A percentile compares a stretch with the other conserved stretches of the same genome.
These are phyloP conservation scores for Meriones psammophilus DNA, from an alignment of 2,797 vertebrate genomes.

Conservation along the genomic window DNA sequence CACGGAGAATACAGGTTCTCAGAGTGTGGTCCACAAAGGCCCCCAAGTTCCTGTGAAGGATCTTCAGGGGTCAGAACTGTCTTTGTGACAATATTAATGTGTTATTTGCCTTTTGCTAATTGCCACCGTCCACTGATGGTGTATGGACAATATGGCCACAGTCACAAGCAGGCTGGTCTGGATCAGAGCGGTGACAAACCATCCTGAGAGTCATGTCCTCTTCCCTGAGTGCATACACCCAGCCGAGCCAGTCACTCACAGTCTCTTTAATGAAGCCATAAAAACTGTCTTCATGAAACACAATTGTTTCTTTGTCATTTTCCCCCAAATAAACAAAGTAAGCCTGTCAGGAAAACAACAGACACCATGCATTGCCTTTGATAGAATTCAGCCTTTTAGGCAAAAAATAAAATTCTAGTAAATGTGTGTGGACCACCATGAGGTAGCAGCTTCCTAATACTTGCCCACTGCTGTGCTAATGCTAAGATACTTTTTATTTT, in stretches of 20 bases:
- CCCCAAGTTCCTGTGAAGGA: not conserved
- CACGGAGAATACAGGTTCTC: not conserved
- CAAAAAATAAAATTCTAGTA: constrained; percentile 64
- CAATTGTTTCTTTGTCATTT: constrained; percentile 64
- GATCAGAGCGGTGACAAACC: constrained; percentile 5
- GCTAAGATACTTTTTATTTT: constrained; percentile 45
- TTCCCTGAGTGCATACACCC: not conserved
- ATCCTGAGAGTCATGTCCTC: not conserved
- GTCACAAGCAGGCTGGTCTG: not conserved
- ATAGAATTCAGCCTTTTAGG: constrained; percentile 67
- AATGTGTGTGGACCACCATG: not conserved
- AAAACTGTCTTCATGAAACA: constrained; percentile 25
- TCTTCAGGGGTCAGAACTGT: constrained; percentile 26
- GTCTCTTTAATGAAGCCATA: constrained; percentile 40
- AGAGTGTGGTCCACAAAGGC: not conserved
- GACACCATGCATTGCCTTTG: constrained; percentile 12
- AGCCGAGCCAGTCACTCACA: not conserved
- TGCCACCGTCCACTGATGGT: not conserved
- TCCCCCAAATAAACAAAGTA: constrained; percentile 60
- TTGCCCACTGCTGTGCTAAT: constrained; percentile 46
- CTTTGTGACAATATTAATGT: not conserved
- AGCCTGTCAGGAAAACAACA: constrained; percentile 54
- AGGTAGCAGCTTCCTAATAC: constrained; percentile 49
- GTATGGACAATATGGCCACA: not conserved
- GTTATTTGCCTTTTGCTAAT: not conserved